Percentiles rank a stretch among this genome's conserved stretches.
phyloP scores from a whole-genome alignment of 2,113 vertebrate genomes.

The Emydocephalus ijimae region DNA sequence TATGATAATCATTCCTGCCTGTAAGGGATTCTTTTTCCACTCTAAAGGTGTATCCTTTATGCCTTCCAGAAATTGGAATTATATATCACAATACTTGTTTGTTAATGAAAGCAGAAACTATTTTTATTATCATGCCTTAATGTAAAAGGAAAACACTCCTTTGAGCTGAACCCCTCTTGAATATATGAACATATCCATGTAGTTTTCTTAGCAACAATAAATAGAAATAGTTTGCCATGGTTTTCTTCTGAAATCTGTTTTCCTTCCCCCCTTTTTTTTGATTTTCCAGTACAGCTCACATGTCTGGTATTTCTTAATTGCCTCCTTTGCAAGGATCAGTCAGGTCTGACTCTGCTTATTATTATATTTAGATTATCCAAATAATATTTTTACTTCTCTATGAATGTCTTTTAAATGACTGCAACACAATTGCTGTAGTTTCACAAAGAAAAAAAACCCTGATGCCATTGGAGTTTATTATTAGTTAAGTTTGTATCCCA shows the following conservation, averaged over 20 bases:
- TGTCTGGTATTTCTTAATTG: background rate
- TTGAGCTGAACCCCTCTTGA: background rate
- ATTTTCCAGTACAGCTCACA: background rate
- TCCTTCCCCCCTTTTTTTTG: background rate
- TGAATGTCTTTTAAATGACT: background rate
- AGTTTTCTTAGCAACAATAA: background rate
- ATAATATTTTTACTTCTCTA: background rate
- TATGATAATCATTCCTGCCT: constrained; percentile 2
- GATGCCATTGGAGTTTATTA: background rate
- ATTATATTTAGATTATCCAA: background rate
- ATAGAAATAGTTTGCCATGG: background rate
- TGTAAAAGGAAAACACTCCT: background rate
- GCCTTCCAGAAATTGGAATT: background rate
- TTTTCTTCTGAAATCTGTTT: background rate
- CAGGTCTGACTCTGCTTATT: background rate
- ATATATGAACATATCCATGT: background rate
- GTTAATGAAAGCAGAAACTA: background rate
- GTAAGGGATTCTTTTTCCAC: background rate
- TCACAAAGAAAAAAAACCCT: background rate
- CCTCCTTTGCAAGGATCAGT: background rate
- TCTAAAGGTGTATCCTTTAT: background rate
- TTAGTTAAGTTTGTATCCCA: background rate
- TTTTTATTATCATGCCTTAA: background rate
- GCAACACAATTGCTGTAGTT: background rate
- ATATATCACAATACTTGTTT: background rate